phyloP scores from a whole-genome alignment of 2,113 vertebrate species.

The Ceyx melanurus region DNA sequence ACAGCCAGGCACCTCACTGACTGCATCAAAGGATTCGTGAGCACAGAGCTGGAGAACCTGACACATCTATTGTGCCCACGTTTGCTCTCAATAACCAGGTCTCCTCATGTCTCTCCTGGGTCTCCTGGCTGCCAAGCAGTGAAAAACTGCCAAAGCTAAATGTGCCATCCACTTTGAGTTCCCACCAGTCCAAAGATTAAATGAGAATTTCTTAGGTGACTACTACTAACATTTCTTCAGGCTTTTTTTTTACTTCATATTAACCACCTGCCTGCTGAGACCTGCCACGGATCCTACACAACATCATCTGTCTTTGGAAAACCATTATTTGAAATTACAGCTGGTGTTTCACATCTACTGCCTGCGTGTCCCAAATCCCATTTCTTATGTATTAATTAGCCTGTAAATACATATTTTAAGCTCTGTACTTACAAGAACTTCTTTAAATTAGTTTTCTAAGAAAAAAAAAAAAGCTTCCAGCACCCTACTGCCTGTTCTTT shows the following conservation, averaged over 20 bases:
- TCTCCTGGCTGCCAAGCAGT: not conserved
- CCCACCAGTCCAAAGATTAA: not conserved
- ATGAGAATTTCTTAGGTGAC: not conserved
- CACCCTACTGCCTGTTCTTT: not conserved
- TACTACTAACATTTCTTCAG: not conserved
- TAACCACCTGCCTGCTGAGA: not conserved
- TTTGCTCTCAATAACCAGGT: not conserved
- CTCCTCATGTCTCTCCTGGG: not conserved
- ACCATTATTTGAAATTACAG: not conserved
- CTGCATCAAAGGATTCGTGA: not conserved
- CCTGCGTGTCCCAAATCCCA: not conserved
- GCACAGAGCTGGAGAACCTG: not conserved
- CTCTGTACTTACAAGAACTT: not conserved
- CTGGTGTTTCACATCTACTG: not conserved
- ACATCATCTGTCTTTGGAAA: not conserved
- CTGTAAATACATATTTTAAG: not conserved
- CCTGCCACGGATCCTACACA: not conserved
- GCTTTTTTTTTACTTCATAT: not conserved
- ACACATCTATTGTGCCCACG: not conserved
- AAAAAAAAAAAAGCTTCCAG: not conserved
- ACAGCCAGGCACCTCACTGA: not conserved
- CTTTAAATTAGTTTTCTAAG: not conserved
- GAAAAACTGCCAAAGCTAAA: slow-evolving; percentile 16
- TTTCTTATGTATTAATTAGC: not conserved
- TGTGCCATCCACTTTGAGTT: not conserved